phyloP scores from a whole-genome alignment of 1,140 invertebrate genomes.

The Lamellibrachia luymesi region DNA sequence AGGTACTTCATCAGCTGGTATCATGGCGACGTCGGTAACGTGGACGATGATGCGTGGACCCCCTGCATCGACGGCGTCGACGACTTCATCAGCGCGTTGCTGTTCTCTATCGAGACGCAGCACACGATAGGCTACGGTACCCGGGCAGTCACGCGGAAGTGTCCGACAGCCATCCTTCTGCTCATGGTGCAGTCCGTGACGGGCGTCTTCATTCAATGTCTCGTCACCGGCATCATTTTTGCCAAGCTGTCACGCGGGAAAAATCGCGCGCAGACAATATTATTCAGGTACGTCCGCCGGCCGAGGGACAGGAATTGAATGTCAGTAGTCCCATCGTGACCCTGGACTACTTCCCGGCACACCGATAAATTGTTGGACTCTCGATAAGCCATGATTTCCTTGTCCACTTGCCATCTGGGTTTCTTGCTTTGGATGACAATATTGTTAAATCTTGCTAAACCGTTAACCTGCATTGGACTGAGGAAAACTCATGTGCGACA shows the following conservation, averaged over 20 bases:
- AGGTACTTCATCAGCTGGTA: slow-evolving; percentile 1
- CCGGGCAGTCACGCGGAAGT: slow-evolving; percentile 69
- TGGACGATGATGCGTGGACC: slow-evolving; percentile 6
- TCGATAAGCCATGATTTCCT: no score
- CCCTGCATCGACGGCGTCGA: slow-evolving; percentile 49
- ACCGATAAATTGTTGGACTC: no score
- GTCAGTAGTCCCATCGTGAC: no score
- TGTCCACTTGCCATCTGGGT: no score
- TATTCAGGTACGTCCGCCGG: slow-evolving; percentile 38
- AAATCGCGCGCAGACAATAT: slow-evolving; percentile 49
- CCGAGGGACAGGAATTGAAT: no score
- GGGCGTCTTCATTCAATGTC: slow-evolving; percentile 47
- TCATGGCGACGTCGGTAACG: neutral
- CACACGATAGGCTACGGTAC: slow-evolving; percentile 61
- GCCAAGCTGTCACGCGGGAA: slow-evolving; percentile 38
- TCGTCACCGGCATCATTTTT: slow-evolving; percentile 44
- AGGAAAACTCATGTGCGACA: no score
- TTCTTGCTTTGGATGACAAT: no score
- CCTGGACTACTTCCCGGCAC: no score
- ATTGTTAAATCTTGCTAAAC: no score
- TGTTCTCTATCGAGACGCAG: slow-evolving; percentile 61
- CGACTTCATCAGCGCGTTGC: slow-evolving; percentile 50
- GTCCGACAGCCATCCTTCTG: slow-evolving; percentile 38
- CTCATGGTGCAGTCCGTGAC: slow-evolving; percentile 51
- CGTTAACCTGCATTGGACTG: no score